phyloP scores from a whole-genome alignment of 1,140 invertebrate genomes.

The Cepaea nemoralis region DNA sequence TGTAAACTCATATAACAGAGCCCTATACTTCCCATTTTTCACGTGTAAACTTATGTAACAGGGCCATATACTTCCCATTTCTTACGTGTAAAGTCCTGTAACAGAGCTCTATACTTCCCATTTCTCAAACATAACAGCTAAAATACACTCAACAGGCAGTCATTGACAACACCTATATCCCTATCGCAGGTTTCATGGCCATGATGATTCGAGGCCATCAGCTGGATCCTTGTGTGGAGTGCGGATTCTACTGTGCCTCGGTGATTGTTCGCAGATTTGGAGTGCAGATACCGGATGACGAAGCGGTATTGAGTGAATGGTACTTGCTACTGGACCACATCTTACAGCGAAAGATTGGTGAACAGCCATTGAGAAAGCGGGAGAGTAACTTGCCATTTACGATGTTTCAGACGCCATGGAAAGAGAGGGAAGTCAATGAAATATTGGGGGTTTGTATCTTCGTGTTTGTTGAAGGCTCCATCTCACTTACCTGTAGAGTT shows the following conservation, averaged over 20 bases:
- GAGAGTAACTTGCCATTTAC: not conserved
- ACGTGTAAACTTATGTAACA: too few relatives aligned
- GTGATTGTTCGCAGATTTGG: not conserved
- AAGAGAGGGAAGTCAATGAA: not conserved
- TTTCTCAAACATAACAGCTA: too few relatives aligned
- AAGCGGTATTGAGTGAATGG: not conserved
- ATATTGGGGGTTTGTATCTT: too few relatives aligned
- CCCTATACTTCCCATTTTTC: too few relatives aligned
- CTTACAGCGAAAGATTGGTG: not conserved
- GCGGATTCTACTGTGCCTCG: not conserved
- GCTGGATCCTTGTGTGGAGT: not conserved
- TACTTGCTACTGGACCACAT: not conserved
- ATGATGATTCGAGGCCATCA: not conserved
- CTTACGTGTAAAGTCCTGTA: too few relatives aligned
- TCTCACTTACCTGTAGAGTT: too few relatives aligned
- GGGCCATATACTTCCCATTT: too few relatives aligned
- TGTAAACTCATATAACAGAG: too few relatives aligned
- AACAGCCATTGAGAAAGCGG: not conserved
- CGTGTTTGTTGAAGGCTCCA: too few relatives aligned
- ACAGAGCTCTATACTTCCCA: too few relatives aligned
- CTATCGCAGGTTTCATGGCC: conserved; percentile 3
- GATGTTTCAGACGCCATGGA: not conserved
- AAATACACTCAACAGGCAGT: too few relatives aligned
- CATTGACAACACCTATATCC: too few relatives aligned
- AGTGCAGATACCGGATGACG: not conserved